Evolutionary conservation across 23 tunicate species (phyloP), one percentile per base, ranked within the genome.

Genomic region (Oikopleura vanhoeffeni): DNA sequence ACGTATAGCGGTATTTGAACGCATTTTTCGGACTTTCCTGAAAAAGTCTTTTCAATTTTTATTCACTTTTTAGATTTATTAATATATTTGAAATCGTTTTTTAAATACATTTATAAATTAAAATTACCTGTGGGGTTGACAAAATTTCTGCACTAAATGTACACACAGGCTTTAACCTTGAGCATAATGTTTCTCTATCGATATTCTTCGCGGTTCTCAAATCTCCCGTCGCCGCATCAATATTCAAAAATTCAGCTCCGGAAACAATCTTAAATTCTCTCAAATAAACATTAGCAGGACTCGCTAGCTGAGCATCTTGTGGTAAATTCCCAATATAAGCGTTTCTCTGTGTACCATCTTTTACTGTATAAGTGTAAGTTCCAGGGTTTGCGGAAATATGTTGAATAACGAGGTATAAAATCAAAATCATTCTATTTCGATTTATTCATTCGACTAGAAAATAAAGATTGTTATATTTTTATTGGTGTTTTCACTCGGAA

Each of bases 291-390:
- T 71, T 71, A 2, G 35, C 4, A 18, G 79, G 79, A 33, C 36
- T 18, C 27, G 34, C 79, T 18, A 71, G 38, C 79, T 71, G 79
- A 3, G 79, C 79, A 71, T 71, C 79, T 38, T 71, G 79, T 18
- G 79, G 79, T 38, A 71, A 71, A 30, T 71, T 71, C 36, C 79
- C 79, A 71, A 71, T 71, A 30, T 71, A 71, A 13, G 79, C 27
- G 35, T 30, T 38, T 3, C 38, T 18, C 27, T 18, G 27, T 18
- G 79, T 71, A 4, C 79, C 79, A 71, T 71, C 79, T 3, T 71
- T 71, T 2, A 71, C 35, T 24, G 38, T 71, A 71, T 24, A 71
- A 2, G 27, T 18, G 79, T 18, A 38, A 49, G 18, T 49, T 49
- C 64, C 64, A 24, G 64, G 18, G 13, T 24, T 24, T 13, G 64